Evolutionary conservation across 2,797 vertebrate genomes (phyloP).

Genomic region (Ambastaia sidthimunki): DNA sequence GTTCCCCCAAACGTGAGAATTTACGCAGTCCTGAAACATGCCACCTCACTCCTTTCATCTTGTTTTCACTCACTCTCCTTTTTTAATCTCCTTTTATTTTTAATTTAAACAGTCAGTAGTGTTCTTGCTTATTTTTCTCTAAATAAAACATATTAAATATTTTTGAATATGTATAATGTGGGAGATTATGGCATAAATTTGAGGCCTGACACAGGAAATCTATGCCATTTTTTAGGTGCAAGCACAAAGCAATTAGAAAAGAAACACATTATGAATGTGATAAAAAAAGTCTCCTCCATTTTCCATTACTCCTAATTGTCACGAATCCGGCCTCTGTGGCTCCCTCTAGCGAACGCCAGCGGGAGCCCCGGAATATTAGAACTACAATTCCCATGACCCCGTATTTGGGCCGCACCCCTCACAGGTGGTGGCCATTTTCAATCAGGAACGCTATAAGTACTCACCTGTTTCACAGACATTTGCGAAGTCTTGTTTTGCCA

Average conservation of each 20-base stretch:
- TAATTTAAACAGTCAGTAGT: slow-evolving; percentile 56
- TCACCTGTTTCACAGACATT: too few relatives aligned
- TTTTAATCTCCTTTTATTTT: slow-evolving; percentile 26
- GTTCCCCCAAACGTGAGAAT: slow-evolving; percentile 54
- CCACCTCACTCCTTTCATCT: slow-evolving; percentile 31
- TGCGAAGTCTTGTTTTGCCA: too few relatives aligned
- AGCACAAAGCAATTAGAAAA: slow-evolving; percentile 68
- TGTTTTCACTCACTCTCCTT: slow-evolving; percentile 29
- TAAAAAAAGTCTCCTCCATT: slow-evolving; percentile 78
- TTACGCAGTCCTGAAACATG: slow-evolving; percentile 14
- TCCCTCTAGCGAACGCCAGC: too few relatives aligned
- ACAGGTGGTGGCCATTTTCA: too few relatives aligned
- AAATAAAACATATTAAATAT: slow-evolving; percentile 75
- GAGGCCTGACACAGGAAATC: slow-evolving; percentile 68
- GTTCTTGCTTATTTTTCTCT: slow-evolving; percentile 67
- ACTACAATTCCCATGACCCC: too few relatives aligned
- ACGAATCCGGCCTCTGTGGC: too few relatives aligned
- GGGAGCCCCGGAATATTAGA: too few relatives aligned
- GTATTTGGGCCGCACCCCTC: too few relatives aligned
- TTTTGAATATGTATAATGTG: slow-evolving; percentile 76
- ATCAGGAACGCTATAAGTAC: too few relatives aligned
- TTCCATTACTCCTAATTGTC: slow-evolving; percentile 81
- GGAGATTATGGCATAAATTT: slow-evolving; percentile 77
- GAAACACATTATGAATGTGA: slow-evolving; percentile 78
- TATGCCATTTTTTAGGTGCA: slow-evolving; percentile 72